Conservation (phyloP, 1,140 invertebrate genomes). For the Sminthurides bifidus region DNA sequence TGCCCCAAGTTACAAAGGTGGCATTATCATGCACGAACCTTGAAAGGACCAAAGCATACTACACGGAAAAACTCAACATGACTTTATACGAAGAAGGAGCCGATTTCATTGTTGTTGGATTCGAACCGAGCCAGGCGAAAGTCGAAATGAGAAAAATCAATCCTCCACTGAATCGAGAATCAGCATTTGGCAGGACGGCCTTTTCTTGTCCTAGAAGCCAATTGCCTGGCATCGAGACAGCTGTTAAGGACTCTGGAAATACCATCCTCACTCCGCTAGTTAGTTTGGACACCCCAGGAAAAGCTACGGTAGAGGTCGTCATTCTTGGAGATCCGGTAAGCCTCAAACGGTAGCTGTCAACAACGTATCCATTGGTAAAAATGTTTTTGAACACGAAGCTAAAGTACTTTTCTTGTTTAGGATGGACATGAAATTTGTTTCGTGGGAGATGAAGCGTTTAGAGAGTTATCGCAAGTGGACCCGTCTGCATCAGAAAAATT, state of each 20-base stretch:
- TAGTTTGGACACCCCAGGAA: conserved; percentile 86
- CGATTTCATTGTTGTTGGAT: conserved; percentile 53
- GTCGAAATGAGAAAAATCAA: conserved; percentile 48
- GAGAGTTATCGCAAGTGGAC: conserved; percentile 76
- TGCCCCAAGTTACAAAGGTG: conserved; percentile 53
- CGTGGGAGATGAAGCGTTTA: conserved; percentile 90
- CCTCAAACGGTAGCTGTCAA: conserved; percentile 6
- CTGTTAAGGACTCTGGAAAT: conserved; percentile 55
- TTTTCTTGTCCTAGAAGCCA: conserved; percentile 70
- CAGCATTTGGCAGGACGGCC: conserved; percentile 88
- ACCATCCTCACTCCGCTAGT: conserved; percentile 78
- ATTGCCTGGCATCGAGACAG: conserved; percentile 60
- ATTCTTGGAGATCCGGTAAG: conserved; percentile 83
- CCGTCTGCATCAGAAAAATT: conserved; percentile 51
- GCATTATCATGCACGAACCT: conserved; percentile 67
- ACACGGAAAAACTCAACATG: conserved; percentile 64
- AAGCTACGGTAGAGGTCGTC: conserved; percentile 88
- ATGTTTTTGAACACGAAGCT: neutral
- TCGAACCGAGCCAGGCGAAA: conserved; percentile 58
- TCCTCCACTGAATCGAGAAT: conserved; percentile 61
- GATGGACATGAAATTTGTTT: conserved; percentile 98
- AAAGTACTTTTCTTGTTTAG: conserved; percentile 38
- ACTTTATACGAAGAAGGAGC: conserved; percentile 51
- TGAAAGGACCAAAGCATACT: conserved; percentile 62
- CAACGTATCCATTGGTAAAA: neutral